Evolutionary conservation across 2,888 invertebrate species (phyloP).

Genomic region (Bedellia somnulentella): DNA sequence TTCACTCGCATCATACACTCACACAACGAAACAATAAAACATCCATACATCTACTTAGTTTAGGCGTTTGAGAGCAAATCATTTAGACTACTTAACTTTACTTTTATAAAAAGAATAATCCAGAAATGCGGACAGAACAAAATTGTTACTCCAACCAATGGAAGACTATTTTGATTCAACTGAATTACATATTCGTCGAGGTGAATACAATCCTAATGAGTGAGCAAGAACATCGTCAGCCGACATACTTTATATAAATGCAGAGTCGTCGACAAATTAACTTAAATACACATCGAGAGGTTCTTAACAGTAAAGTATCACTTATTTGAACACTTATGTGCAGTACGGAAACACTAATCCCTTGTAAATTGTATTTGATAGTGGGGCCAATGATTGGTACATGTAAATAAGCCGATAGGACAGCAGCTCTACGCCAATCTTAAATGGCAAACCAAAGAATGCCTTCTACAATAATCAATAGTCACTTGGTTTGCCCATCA

Average conservation of each 20-base stretch:
- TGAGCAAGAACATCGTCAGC: too few relatives aligned
- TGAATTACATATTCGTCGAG: too few relatives aligned
- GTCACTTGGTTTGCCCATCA: constrained; percentile 14
- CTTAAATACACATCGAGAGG: not conserved
- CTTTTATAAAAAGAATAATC: constrained; percentile 17
- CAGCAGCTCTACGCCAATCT: constrained; percentile 43
- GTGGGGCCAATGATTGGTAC: constrained; percentile 32
- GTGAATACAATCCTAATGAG: too few relatives aligned
- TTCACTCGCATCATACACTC: constrained; percentile 3
- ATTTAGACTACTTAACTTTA: constrained; percentile 4
- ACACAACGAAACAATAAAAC: constrained; percentile 5
- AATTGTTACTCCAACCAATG: constrained; percentile 20
- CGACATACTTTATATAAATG: too few relatives aligned
- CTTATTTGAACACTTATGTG: constrained; percentile 21
- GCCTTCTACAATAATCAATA: constrained; percentile 26
- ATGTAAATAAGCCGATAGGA: constrained; percentile 42
- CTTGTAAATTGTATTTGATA: constrained; percentile 43
- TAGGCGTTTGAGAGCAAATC: constrained; percentile 5
- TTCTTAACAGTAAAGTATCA: constrained; percentile 4
- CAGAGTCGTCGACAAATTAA: not conserved
- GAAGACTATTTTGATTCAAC: constrained; percentile 50
- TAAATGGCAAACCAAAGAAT: constrained; percentile 22
- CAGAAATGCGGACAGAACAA: constrained; percentile 21
- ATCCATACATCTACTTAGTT: constrained; percentile 1
- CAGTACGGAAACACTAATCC: constrained; percentile 36